Conservation (phyloP, 2,888 invertebrate species). For the Drosophila stalkeri region DNA sequence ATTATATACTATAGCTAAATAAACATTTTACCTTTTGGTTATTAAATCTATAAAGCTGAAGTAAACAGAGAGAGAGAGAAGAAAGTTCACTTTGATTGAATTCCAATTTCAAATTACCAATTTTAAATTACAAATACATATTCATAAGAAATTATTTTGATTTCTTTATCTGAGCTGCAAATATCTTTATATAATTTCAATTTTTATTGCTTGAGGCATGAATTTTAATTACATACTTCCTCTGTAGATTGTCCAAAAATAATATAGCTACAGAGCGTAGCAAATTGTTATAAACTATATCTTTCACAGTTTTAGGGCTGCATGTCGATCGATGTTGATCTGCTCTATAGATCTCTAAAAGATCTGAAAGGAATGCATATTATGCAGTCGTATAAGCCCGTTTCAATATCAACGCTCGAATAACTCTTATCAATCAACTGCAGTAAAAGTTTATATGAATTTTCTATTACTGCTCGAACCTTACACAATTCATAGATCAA, state of each 20-base stretch:
- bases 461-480: too few species aligned
- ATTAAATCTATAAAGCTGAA: background rate
- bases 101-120: background rate
- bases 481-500: background rate
- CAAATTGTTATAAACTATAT: background rate
- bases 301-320: too few species aligned
- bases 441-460: background rate
- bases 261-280: background rate
- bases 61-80: constrained; percentile 2
- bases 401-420: background rate
- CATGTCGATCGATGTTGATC: background rate
- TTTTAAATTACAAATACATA: background rate
- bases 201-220: background rate
- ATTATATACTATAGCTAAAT: background rate
- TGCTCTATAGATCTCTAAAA: background rate
- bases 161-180: background rate
- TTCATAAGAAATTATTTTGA: background rate
- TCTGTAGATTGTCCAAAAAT: background rate
- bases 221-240: background rate
- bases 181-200: background rate
- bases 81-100: background rate
- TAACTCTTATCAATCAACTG: background rate
- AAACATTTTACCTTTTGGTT: background rate
- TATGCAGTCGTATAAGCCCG: background rate
- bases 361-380: background rate